Percentiles rank a stretch among this genome's conserved stretches.
phyloP scores from a whole-genome alignment of 2,888 invertebrate genomes.

The Dolomedes plantarius region DNA sequence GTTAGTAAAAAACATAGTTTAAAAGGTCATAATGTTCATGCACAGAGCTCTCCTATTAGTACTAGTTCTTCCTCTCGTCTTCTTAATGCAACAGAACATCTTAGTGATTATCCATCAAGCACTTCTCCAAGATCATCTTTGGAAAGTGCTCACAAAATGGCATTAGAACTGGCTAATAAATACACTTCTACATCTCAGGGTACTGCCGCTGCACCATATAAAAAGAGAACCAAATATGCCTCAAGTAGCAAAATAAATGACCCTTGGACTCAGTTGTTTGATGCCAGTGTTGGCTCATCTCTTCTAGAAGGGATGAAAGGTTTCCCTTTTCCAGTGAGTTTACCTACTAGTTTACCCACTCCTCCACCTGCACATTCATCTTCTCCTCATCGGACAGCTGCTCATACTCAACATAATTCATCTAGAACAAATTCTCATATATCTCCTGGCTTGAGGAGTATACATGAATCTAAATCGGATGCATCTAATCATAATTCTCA shows the following conservation, averaged over 20 bases:
- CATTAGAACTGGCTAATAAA: constrained; percentile 53
- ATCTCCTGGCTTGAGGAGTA: constrained; percentile 52
- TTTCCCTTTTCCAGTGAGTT: constrained; percentile 68
- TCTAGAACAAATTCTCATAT: constrained; percentile 45
- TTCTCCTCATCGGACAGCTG: constrained; percentile 53
- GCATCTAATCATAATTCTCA: constrained; percentile 59
- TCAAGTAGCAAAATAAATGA: constrained; percentile 56
- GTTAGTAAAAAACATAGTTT: constrained; percentile 46
- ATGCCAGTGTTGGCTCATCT: constrained; percentile 50
- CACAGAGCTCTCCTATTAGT: constrained; percentile 34
- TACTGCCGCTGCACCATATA: constrained; percentile 51
- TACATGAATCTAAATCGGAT: constrained; percentile 62
- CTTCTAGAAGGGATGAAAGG: constrained; percentile 72
- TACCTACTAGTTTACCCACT: constrained; percentile 38
- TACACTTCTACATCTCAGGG: constrained; percentile 63
- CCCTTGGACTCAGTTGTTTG: constrained; percentile 59
- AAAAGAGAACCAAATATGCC: constrained; percentile 60
- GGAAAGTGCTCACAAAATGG: constrained; percentile 57
- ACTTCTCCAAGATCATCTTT: constrained; percentile 45
- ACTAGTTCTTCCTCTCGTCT: constrained; percentile 62
- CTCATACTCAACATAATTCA: constrained; percentile 63
- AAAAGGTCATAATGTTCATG: constrained; percentile 42
- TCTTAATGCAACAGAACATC: constrained; percentile 41
- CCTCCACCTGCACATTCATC: constrained; percentile 69
- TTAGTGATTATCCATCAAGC: constrained; percentile 54